Conservation (phyloP, 1,140 invertebrate species). For the Aphaenogaster floridana region DNA sequence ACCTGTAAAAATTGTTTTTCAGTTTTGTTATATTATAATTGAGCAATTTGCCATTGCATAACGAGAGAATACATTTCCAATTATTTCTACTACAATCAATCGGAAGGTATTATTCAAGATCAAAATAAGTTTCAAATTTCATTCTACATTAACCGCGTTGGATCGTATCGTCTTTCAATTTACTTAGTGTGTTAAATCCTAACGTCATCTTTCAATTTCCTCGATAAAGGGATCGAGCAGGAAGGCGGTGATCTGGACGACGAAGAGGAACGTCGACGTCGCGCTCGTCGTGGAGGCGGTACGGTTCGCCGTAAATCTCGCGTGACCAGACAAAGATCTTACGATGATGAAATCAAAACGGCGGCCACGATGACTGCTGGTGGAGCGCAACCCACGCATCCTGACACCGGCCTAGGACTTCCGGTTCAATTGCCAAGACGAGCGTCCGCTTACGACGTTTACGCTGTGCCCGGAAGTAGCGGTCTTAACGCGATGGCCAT, state of each 20-base stretch:
- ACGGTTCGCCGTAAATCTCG: slow-evolving; percentile 89
- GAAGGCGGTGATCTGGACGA: slow-evolving; percentile 75
- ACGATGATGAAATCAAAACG: slow-evolving; percentile 92
- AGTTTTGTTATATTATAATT: not conserved
- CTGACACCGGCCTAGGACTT: slow-evolving; percentile 88
- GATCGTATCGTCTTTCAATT: not conserved
- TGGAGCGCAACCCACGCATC: slow-evolving; percentile 79
- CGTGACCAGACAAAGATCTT: slow-evolving; percentile 92
- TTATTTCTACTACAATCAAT: not conserved
- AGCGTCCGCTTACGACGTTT: slow-evolving; percentile 94
- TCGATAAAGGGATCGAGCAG: slow-evolving; percentile 36
- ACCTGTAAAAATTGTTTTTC: not conserved
- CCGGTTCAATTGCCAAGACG: slow-evolving; percentile 91
- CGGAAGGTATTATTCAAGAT: not conserved
- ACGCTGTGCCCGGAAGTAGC: slow-evolving; percentile 84
- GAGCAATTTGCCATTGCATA: not conserved
- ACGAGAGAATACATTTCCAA: not conserved
- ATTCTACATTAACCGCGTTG: not conserved
- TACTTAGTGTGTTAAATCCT: not conserved
- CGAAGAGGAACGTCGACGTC: slow-evolving; percentile 80
- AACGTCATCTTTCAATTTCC: slow-evolving; percentile 7
- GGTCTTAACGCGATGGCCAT: slow-evolving; percentile 81
- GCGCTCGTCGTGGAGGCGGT: slow-evolving; percentile 74
- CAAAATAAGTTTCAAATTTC: not conserved
- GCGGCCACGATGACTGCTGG: slow-evolving; percentile 69